These are phyloP conservation scores for Nomada goodeniana DNA, from an alignment of 2,888 invertebrate species.

Conservation along the genomic window DNA sequence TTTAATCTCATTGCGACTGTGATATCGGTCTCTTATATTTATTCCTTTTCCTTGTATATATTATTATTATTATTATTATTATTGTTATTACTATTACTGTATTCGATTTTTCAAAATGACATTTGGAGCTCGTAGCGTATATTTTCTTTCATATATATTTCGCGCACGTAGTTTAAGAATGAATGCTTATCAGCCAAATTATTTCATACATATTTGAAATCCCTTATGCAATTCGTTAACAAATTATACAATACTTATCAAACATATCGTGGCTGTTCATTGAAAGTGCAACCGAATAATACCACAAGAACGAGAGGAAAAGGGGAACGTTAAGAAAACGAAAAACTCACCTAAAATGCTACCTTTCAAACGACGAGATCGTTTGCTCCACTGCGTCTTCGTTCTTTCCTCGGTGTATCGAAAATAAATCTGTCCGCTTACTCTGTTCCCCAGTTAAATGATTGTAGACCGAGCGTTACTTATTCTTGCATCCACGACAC, in stretches of 20 bases:
- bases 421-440: not conserved
- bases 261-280: not conserved
- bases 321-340: not conserved
- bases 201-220: no score
- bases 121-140: no score
- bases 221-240: no score
- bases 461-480: constrained; percentile 30
- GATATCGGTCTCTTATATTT: not conserved
- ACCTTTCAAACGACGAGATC: not conserved
- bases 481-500: constrained; percentile 56
- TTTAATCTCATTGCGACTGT: not conserved
- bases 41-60: no score
- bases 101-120: no score
- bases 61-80: no score
- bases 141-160: no score
- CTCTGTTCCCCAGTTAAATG: not conserved
- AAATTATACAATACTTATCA: no score
- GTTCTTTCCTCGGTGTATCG: not conserved
- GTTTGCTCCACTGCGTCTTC: not conserved
- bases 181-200: not conserved
- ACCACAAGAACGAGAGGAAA: not conserved
- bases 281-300: not conserved
- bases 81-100: no score
- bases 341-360: constrained; percentile 35
- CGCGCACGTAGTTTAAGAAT: no score